Conservation (phyloP, 2,888 invertebrate species). For the Leptopilina myrica region DNA sequence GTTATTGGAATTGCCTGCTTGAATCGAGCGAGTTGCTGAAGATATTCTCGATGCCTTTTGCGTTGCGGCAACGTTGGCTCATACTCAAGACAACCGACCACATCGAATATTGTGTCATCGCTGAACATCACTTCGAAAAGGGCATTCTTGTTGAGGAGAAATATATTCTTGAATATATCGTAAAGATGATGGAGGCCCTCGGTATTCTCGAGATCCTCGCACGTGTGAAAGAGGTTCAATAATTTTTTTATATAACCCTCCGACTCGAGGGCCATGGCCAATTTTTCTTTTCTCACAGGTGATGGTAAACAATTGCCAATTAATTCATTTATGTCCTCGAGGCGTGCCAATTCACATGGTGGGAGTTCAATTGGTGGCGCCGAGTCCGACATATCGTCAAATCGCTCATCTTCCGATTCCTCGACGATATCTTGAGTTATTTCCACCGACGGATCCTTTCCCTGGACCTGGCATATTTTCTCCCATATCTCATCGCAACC, state of each 20-base stretch:
- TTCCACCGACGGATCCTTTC: slow-evolving; percentile 98
- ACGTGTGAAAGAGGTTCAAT: slow-evolving; percentile 95
- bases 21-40: slow-evolving; percentile 94
- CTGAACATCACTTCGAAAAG: slow-evolving; percentile 98
- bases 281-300: slow-evolving; percentile 94
- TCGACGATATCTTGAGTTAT: slow-evolving; percentile 98
- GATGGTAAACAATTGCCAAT: slow-evolving; percentile 93
- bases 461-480: slow-evolving; percentile 99
- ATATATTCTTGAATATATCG: slow-evolving; percentile 99
- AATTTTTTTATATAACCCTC: slow-evolving; percentile 97
- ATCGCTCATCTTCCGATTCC: slow-evolving; percentile 97
- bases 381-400: slow-evolving; percentile 97
- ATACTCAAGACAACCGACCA: slow-evolving; percentile 98
- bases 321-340: slow-evolving; percentile 96
- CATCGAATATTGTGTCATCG: slow-evolving; percentile 97
- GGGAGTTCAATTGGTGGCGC: slow-evolving; percentile 97
- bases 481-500: slow-evolving; percentile 99
- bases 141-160: slow-evolving; percentile 97
- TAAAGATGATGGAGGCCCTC: slow-evolving; percentile 97
- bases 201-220: slow-evolving; percentile 97
- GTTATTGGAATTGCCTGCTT: slow-evolving; percentile 96
- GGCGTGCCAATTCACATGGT: slow-evolving; percentile 93
- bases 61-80: slow-evolving; percentile 92
- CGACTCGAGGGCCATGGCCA: slow-evolving; percentile 94
- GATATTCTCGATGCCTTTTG: slow-evolving; percentile 96